These are phyloP conservation scores for Aphyosemion australe DNA, from an alignment of 2,113 vertebrate genomes.

Conservation along the genomic window DNA sequence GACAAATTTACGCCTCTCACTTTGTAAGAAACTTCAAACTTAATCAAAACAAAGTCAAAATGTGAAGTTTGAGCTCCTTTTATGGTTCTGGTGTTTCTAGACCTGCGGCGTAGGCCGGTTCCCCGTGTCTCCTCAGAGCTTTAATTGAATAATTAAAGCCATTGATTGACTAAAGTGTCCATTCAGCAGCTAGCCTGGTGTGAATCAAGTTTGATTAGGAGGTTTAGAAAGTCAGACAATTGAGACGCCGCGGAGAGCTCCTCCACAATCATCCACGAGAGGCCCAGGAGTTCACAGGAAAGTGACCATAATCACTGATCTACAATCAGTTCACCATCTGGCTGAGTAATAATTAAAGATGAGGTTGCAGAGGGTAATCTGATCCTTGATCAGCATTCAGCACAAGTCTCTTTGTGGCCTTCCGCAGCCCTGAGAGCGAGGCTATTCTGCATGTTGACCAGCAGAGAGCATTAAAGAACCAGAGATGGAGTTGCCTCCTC, in stretches of 20 bases:
- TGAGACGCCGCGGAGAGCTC: slow-evolving; percentile 21
- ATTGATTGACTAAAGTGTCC: slow-evolving; percentile 74
- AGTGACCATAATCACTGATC: slow-evolving; percentile 62
- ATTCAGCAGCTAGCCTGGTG: slow-evolving; percentile 60
- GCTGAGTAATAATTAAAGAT: slow-evolving; percentile 53
- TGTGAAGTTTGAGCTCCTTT: slow-evolving; percentile 15
- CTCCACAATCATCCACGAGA: slow-evolving; percentile 39
- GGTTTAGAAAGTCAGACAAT: slow-evolving; percentile 54
- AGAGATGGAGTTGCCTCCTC: slow-evolving; percentile 20
- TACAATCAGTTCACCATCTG: slow-evolving; percentile 61
- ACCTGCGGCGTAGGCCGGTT: slow-evolving; percentile 41
- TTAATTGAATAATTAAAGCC: slow-evolving; percentile 76
- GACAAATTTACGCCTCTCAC: slow-evolving; percentile 6
- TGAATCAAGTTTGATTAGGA: slow-evolving; percentile 63
- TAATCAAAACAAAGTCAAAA: slow-evolving; percentile 36
- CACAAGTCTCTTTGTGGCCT: slow-evolving; percentile 10
- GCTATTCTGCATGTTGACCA: slow-evolving; percentile 49
- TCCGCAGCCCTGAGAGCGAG: slow-evolving; percentile 6
- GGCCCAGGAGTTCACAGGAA: slow-evolving; percentile 37
- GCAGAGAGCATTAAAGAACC: slow-evolving; percentile 65
- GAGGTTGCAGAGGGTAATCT: slow-evolving; percentile 48
- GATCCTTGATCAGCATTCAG: slow-evolving; percentile 56
- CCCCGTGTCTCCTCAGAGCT: slow-evolving; percentile 57
- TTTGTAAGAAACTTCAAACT: slow-evolving; percentile 1
- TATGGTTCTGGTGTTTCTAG: slow-evolving; percentile 31